These are phyloP conservation scores for Neuroscelio doddi DNA, from an alignment of 2,888 invertebrate genomes.

Conservation along the genomic window DNA sequence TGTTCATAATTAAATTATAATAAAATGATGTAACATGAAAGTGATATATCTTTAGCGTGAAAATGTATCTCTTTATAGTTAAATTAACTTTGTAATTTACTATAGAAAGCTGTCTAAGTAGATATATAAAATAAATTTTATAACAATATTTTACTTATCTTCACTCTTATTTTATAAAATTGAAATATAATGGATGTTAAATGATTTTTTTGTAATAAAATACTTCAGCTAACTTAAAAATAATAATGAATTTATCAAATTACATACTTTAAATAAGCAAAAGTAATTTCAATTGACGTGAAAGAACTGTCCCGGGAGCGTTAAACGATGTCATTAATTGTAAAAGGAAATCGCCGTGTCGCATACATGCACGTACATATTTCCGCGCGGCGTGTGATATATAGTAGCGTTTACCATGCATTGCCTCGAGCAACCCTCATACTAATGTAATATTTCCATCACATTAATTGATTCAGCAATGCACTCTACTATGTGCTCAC, in stretches of 20 bases:
- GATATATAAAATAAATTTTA: no score
- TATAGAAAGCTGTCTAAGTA: no score
- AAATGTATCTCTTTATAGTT: conserved; percentile 1
- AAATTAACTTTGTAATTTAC: no score
- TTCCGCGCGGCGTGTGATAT: background rate
- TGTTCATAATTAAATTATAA: conserved; percentile 11
- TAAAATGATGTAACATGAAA: conserved; percentile 12
- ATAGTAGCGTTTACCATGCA: conserved; percentile 12
- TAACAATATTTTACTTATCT: no score
- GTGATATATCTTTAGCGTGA: background rate
- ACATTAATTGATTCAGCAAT: conserved; percentile 56
- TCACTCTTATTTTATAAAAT: no score
- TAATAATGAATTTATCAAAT: no score
- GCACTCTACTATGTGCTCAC: conserved; percentile 40
- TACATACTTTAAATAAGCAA: no score
- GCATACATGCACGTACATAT: background rate
- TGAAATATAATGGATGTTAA: no score
- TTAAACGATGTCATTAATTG: conserved; percentile 11
- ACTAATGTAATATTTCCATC: conserved; percentile 58
- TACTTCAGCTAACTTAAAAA: no score
- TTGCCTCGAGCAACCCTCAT: conserved; percentile 7
- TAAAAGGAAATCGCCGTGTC: conserved; percentile 1
- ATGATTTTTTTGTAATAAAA: no score
- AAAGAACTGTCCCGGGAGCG: conserved; percentile 3
- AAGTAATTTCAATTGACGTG: no score